These are phyloP conservation scores for Caenorhabditis drosophilae DNA, from an alignment of 2,888 invertebrate genomes.

Conservation along the genomic window DNA sequence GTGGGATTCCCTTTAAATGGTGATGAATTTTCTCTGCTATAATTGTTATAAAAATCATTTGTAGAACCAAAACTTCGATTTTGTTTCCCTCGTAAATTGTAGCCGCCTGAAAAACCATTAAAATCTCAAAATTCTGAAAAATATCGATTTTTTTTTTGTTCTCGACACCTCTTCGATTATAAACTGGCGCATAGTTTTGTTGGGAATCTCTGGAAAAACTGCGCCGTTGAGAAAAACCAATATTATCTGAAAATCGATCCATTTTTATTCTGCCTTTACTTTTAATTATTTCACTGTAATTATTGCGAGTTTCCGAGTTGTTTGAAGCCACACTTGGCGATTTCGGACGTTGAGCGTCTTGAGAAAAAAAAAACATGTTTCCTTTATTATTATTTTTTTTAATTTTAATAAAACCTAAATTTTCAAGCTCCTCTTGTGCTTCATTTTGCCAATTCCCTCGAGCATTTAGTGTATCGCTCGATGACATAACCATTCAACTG, in stretches of 20 bases:
- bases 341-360: neutral
- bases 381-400: neutral
- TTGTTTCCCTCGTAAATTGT: constrained; percentile 1
- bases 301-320: neutral
- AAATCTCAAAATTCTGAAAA: neutral
- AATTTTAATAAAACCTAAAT: neutral
- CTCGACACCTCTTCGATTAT: no score
- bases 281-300: no score
- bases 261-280: no score
- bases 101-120: neutral
- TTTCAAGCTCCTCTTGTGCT: neutral
- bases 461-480: neutral
- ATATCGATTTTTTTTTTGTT: constrained; percentile 1
- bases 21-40: neutral
- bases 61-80: neutral
- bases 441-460: neutral
- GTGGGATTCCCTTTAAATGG: no score
- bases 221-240: neutral
- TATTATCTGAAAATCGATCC: no score
- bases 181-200: no score
- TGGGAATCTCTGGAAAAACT: no score
- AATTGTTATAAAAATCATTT: neutral
- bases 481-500: neutral
- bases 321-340: neutral
- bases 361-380: neutral